A percentile compares a stretch with the other conserved stretches of the same genome.
These are phyloP conservation scores for Theonella swinhoei DNA, from an alignment of 37 sponge, comb jelly and placozoan genomes.

Conservation along the genomic window DNA sequence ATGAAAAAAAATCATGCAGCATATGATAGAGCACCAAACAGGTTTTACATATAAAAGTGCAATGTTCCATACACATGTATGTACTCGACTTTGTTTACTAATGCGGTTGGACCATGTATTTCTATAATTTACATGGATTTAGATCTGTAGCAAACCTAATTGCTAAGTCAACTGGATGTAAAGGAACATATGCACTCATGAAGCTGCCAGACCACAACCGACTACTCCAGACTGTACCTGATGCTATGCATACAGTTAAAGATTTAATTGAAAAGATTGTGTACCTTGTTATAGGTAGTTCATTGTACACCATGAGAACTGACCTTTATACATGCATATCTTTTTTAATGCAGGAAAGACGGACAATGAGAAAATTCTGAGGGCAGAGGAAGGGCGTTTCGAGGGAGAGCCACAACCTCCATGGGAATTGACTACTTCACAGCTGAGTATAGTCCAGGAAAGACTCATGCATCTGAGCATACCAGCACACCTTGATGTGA, in stretches of 20 bases:
- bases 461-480: not conserved
- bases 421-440: not conserved
- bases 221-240: conserved; percentile 4
- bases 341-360: not conserved
- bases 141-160: not conserved
- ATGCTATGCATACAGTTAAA: conserved; percentile 46
- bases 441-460: not conserved
- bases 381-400: not conserved
- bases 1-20: conserved; percentile 20
- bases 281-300: conserved; percentile 12
- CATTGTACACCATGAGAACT: not conserved
- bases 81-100: too few relatives aligned
- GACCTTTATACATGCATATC: not conserved
- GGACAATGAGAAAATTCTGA: not conserved
- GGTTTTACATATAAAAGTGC: too few relatives aligned
- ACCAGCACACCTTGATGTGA: not conserved
- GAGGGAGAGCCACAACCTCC: not conserved
- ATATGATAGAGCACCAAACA: not conserved
- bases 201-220: conserved; percentile 20
- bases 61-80: too few relatives aligned
- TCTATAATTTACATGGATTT: not conserved
- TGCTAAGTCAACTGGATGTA: conserved; percentile 31
- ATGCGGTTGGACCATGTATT: too few relatives aligned
- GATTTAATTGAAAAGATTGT: conserved; percentile 26
- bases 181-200: conserved; percentile 32